These are phyloP conservation scores for Neofelis nebulosa DNA, from an alignment of 2,113 vertebrate genomes.

Conservation along the genomic window DNA sequence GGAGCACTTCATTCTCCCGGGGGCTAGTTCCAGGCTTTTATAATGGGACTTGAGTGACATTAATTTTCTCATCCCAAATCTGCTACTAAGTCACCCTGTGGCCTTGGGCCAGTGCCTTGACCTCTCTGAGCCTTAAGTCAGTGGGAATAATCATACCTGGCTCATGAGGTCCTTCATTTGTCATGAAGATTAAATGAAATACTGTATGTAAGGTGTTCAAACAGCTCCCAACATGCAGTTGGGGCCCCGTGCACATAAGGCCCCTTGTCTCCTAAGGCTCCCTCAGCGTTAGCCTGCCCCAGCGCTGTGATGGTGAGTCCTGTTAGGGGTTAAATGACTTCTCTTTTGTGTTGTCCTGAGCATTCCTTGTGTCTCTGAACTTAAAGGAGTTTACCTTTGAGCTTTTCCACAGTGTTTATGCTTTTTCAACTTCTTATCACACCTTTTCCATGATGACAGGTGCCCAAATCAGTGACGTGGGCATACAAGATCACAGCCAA, in stretches of 20 bases:
- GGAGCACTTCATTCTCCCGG: background rate
- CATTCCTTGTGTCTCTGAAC: background rate
- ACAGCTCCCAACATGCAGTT: background rate
- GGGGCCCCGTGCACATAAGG: accelerated
- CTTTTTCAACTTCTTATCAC: background rate
- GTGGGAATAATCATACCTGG: background rate
- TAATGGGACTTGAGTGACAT: background rate
- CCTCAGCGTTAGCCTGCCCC: background rate
- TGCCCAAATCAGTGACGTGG: background rate
- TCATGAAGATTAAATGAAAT: background rate
- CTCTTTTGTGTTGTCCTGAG: background rate
- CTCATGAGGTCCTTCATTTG: background rate
- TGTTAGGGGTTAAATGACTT: background rate
- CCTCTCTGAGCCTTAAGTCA: background rate
- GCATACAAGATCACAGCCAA: background rate
- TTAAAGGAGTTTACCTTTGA: background rate
- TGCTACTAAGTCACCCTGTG: background rate
- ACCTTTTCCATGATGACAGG: background rate
- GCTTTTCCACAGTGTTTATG: background rate
- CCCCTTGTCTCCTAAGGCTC: background rate
- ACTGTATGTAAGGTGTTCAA: background rate
- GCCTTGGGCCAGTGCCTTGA: background rate
- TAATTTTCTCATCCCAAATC: background rate
- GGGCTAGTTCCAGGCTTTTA: background rate
- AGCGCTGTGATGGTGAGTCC: accelerated